Evolutionary conservation across 2,113 vertebrate species (phyloP).

Genomic region (Hiodon alosoides): DNA sequence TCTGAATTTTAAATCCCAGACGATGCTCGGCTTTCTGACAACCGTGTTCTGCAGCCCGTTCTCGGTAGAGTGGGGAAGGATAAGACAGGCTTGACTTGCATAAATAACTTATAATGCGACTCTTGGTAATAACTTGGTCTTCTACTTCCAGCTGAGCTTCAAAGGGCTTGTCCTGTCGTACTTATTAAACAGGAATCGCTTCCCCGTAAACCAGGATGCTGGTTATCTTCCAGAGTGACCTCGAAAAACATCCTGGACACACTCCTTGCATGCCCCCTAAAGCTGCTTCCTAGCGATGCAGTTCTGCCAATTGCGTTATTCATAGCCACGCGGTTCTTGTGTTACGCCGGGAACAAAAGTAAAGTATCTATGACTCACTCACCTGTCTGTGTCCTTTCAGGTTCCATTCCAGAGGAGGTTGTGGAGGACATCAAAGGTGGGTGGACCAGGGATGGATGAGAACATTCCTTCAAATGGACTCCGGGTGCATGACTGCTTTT

Average conservation of each 20-base stretch:
- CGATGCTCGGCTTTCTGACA: background rate
- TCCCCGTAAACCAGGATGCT: background rate
- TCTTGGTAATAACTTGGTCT: background rate
- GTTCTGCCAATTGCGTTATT: too few species aligned
- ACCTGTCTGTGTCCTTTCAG: constrained; percentile 47
- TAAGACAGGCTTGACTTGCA: background rate
- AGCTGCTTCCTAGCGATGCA: too few species aligned
- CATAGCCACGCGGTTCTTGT: too few species aligned
- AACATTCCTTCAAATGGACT: background rate
- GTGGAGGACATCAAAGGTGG: constrained; percentile 96
- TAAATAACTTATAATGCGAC: background rate
- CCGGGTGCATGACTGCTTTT: background rate
- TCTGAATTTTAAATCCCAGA: too few species aligned
- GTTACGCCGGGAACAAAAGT: background rate
- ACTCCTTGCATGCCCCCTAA: too few species aligned
- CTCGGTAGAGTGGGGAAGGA: background rate
- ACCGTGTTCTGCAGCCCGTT: background rate
- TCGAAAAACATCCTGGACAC: background rate
- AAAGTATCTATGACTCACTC: constrained; percentile 8
- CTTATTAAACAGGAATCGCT: constrained; percentile 1
- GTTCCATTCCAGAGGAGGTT: constrained; percentile 82
- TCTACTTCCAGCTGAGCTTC: background rate
- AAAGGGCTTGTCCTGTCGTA: background rate
- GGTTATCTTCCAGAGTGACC: background rate
- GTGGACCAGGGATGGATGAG: background rate